Base-by-base conservation (phyloP, 2,113 vertebrate genomes). In the Ammospiza caudacuta region DNA sequence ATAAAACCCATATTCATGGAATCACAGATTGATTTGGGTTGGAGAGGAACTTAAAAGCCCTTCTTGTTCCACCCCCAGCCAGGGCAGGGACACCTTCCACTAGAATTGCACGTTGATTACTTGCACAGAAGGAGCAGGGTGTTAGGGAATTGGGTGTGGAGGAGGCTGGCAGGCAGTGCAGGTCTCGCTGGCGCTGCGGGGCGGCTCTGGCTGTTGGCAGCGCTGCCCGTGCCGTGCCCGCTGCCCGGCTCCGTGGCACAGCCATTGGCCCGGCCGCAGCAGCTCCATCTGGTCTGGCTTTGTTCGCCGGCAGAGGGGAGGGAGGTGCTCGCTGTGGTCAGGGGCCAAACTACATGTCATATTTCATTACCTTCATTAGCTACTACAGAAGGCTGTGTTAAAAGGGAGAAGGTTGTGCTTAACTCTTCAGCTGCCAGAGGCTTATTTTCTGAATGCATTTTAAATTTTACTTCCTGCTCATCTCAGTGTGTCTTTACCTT, bases 311-410 rank as follows among this genome's bases (percentile, higher is more conserved):
- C 97, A 83, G 91, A 97, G 96, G 97, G 97, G 97, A 87, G 97
- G 98, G 97, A 97, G 96, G 92, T 97, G 97, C 97, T 78, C 90
- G 94, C 95, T 76, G 92, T 97, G 98, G 98, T 98, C 98, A 98
- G 94, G 98, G 98, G 98, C 98, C 98, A 98, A 98, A 97, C 97
- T 98, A 93, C 98, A 98, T 97, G 98, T 98, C 98, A 98, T 98
- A 98, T 98, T 98, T 98, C 97, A 98, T 98, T 98, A 98, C 97
- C 97, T 98, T 98, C 98, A 98, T 97, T 98, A 98, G 97, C 98
- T 98, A 96, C 97, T 96, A 97, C 97, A 97, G 95, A 97, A 96
- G 97, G 96, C 97, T 97, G 95, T 84, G 82, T 96, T 97, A 91
- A 94, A 94, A 72, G 89, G 91, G 92, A 94, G 82, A 97, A 96